Conservation (phyloP, 2,113 vertebrate genomes). For the Sclerurus mexicanus region DNA sequence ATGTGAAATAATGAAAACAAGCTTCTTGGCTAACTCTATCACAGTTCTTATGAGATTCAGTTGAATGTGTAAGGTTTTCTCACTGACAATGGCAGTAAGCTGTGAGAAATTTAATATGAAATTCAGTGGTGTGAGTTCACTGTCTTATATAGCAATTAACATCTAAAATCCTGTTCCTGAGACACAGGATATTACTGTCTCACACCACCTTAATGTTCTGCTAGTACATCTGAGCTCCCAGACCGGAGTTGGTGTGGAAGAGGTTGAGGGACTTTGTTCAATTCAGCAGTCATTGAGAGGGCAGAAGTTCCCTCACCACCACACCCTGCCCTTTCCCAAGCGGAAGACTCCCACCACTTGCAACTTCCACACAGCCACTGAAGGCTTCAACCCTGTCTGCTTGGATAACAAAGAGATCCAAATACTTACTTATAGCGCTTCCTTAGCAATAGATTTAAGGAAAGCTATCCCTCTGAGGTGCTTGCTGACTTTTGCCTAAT, state of each 20-base stretch:
- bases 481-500: not conserved
- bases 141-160: not conserved
- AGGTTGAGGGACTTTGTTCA: not conserved
- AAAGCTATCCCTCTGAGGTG: not conserved
- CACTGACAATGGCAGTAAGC: not conserved
- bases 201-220: not conserved
- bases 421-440: not conserved
- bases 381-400: not conserved
- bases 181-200: not conserved
- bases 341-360: not conserved
- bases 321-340: not conserved
- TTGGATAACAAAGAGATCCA: not conserved
- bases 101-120: not conserved
- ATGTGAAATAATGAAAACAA: conserved; percentile 3
- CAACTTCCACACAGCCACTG: not conserved
- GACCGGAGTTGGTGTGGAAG: not conserved
- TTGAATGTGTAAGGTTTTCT: not conserved
- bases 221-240: not conserved
- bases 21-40: not conserved
- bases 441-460: not conserved
- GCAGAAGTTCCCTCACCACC: not conserved
- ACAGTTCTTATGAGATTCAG: not conserved
- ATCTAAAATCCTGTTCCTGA: not conserved
- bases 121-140: not conserved
- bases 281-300: not conserved